Base-by-base conservation (phyloP, 2,888 invertebrate species). In the Sclerodermus sp. region DNA sequence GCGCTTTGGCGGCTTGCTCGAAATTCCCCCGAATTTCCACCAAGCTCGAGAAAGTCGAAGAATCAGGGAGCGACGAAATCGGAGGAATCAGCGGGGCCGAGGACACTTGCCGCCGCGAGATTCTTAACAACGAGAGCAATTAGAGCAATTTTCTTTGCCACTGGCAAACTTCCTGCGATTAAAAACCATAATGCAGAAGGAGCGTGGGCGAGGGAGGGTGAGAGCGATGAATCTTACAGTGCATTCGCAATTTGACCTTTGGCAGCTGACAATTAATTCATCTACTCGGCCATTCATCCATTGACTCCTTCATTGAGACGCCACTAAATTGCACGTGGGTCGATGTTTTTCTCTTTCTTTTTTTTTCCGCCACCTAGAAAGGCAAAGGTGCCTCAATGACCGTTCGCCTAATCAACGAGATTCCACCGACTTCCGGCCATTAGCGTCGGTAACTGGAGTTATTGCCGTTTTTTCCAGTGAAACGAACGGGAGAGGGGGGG, bases 261-360 rank as follows among this genome's bases (percentile, higher is more conserved):
- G 63, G 58, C 64, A 60, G 57, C 23, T 42, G 59, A 51, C 58
- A 73, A 73, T 73, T 71, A 72, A 73, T 73, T 73, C 68, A 73
- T 72, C 68, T 60, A 52, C 45, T 56, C 51, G 52, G 58, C 55
- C 62, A 60, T 65, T 67, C 67, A 62, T 57, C 57, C 63, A 55
- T 64, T 66, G 64, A 64, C 66, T 69, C 55, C 49, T 49, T 62
- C 58, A 60, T 45, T 44, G 46, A 48, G 53, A 58, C 60, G 60
- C 60, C 60, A 55, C 40, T 31, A 16, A 14, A 18, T 16, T 17
- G 34, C 53, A 65, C 64, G 72, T 73, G 66, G 72, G 72, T 34
- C 55, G 60, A 32, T 48, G 41, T 38, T 9, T 30, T 40, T 36
- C 37, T 46, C 29, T 37, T 40, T 46, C 29, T 37, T 44, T 18